These are phyloP conservation scores for Limnephilus lunatus DNA, from an alignment of 2,888 invertebrate genomes.

Conservation along the genomic window DNA sequence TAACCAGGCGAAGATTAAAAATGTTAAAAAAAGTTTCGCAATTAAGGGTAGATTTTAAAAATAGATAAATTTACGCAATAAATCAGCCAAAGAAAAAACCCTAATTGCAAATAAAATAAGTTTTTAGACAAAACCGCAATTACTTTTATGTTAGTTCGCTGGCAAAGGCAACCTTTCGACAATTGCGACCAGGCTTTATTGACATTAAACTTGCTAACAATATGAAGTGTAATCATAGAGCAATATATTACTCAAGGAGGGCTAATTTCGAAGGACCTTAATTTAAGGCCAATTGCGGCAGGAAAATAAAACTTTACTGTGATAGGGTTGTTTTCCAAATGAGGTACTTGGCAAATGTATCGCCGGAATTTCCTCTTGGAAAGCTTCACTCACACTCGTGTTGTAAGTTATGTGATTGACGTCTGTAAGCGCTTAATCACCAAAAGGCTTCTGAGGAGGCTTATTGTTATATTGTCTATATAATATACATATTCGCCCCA, in stretches of 20 bases:
- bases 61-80: background rate
- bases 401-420: background rate
- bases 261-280: background rate
- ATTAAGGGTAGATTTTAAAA: background rate
- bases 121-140: background rate
- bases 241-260: background rate
- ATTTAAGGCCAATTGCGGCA: background rate
- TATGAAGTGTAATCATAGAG: background rate
- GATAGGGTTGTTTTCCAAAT: background rate
- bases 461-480: background rate
- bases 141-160: background rate
- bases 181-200: background rate
- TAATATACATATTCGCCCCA: background rate
- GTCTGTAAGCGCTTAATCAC: background rate
- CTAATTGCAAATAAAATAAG: background rate
- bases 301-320: background rate
- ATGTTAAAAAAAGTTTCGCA: background rate
- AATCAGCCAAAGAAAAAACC: background rate
- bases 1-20: background rate
- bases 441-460: background rate
- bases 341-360: background rate
- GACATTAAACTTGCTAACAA: background rate
- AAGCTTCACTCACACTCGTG: background rate
- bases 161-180: background rate
- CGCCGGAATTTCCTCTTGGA: background rate